Conservation (phyloP, 2,888 invertebrate genomes). For the Melanostoma mellinum region DNA sequence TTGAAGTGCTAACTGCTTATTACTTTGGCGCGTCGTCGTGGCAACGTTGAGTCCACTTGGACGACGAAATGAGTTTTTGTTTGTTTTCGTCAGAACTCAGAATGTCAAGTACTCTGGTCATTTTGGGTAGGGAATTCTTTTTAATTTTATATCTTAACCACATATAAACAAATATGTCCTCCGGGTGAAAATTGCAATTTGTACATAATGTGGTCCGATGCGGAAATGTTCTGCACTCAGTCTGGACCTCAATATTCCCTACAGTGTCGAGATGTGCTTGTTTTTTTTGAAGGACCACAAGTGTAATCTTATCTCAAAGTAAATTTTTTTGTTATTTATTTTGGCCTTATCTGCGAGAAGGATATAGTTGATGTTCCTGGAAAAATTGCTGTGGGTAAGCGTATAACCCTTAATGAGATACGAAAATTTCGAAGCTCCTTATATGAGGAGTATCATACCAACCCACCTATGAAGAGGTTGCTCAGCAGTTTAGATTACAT, state of each 20-base stretch:
- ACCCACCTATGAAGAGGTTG: not conserved
- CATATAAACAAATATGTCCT: slow-evolving; percentile 52
- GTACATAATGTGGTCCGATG: slow-evolving; percentile 79
- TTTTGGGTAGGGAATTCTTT: slow-evolving; percentile 36
- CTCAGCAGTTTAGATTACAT: not conserved
- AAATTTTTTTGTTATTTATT: not conserved
- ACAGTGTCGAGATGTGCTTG: slow-evolving; percentile 75
- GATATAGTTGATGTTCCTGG: not conserved
- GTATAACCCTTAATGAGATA: slow-evolving; percentile 22
- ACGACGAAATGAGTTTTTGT: slow-evolving; percentile 64
- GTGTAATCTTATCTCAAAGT: slow-evolving; percentile 1
- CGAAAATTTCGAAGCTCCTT: slow-evolving; percentile 3
- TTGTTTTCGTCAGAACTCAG: slow-evolving; percentile 27
- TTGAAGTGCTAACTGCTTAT: slow-evolving; percentile 73
- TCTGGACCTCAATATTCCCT: slow-evolving; percentile 22
- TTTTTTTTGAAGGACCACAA: not conserved
- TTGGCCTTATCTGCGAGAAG: not conserved
- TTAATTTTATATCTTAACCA: slow-evolving; percentile 34
- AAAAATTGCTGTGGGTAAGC: not conserved
- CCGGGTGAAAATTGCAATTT: slow-evolving; percentile 70
- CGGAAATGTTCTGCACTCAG: slow-evolving; percentile 77
- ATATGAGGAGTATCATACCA: not conserved
- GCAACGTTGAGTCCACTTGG: slow-evolving; percentile 52
- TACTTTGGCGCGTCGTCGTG: slow-evolving; percentile 53
- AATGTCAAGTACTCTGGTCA: slow-evolving; percentile 65